Evolutionary conservation across 2,797 vertebrate genomes (phyloP).

Genomic region (Cossypha dichroa): DNA sequence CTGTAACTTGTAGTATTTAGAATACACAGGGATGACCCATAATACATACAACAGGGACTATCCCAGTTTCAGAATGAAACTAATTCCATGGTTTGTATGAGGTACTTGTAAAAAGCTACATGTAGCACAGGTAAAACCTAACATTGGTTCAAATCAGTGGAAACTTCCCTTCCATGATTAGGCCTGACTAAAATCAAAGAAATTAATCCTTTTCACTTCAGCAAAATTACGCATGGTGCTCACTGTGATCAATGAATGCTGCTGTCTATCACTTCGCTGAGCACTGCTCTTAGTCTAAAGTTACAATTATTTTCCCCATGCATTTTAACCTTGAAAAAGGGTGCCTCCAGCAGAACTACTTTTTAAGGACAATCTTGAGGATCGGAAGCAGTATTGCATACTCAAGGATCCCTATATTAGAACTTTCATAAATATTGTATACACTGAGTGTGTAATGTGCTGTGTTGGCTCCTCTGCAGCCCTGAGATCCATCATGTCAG

Average conservation of each 20-base stretch:
- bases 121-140: neutral
- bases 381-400: neutral
- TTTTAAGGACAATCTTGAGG: neutral
- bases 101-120: neutral
- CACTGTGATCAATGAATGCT: neutral
- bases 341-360: neutral
- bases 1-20: neutral
- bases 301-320: neutral
- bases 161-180: neutral
- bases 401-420: neutral
- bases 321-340: neutral
- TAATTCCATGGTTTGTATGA: neutral
- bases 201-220: neutral
- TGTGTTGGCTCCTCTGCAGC: slow-evolving; percentile 4
- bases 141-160: neutral
- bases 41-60: neutral
- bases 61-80: neutral
- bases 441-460: neutral
- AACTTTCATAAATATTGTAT: slow-evolving; percentile 25
- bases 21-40: neutral
- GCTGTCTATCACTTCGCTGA: neutral
- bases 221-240: neutral
- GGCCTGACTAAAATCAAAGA: neutral
- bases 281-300: neutral
- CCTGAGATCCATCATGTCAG: neutral